Conservation (phyloP, 1,140 invertebrate genomes). For the Lerema accius region DNA sequence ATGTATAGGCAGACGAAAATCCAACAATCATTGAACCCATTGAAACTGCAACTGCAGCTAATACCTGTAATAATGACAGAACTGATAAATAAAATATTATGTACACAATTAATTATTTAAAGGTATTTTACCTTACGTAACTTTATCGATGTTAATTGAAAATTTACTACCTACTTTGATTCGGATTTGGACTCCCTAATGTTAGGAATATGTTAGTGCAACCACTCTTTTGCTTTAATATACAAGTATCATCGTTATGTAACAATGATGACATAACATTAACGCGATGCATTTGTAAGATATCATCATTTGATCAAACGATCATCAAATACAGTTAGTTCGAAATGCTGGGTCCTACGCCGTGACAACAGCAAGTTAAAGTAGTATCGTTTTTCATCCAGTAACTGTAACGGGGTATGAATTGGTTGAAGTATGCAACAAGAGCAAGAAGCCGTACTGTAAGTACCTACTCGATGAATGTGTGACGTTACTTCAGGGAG, state of each 20-base stretch:
- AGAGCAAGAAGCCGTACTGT: slow-evolving; percentile 25
- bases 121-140: too few species aligned
- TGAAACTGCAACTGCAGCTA: slow-evolving; percentile 92
- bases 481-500: slow-evolving; percentile 36
- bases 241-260: too few species aligned
- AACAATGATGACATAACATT: too few species aligned
- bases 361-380: neutral
- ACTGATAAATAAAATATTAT: slow-evolving; percentile 10
- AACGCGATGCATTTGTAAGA: too few species aligned
- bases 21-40: slow-evolving; percentile 93
- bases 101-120: too few species aligned
- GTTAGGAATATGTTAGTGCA: too few species aligned
- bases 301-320: too few species aligned
- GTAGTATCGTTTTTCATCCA: slow-evolving; percentile 21
- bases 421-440: slow-evolving; percentile 30
- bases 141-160: too few species aligned
- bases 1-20: slow-evolving; percentile 93
- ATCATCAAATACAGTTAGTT: neutral
- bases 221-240: too few species aligned
- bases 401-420: slow-evolving; percentile 10
- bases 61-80: slow-evolving; percentile 84
- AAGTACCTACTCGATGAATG: slow-evolving; percentile 18
- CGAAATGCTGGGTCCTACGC: neutral
- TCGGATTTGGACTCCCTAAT: too few species aligned
- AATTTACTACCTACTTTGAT: too few species aligned